These are phyloP conservation scores for Microctenopoma stevenorrisi DNA, from an alignment of 2,797 vertebrate genomes.

Conservation along the genomic window DNA sequence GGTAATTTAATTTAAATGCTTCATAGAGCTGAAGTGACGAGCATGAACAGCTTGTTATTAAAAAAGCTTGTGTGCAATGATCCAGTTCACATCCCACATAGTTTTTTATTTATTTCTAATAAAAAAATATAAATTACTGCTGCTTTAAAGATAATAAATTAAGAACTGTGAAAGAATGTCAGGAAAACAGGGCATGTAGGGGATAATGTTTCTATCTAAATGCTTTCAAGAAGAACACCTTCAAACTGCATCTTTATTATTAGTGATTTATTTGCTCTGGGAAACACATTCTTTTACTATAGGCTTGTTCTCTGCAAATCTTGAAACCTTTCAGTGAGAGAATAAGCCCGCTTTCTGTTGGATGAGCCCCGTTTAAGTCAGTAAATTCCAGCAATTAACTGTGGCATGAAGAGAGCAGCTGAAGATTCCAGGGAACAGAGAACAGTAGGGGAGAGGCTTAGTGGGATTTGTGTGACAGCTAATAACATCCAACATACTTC, in stretches of 20 bases:
- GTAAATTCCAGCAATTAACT: conserved; percentile 38
- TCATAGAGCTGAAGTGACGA: no score
- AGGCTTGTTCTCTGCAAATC: background rate
- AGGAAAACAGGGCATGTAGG: background rate
- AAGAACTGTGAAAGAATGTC: no score
- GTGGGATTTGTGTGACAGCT: background rate
- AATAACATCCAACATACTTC: no score
- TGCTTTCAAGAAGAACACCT: background rate
- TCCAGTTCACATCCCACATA: no score
- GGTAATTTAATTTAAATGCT: background rate
- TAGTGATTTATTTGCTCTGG: background rate
- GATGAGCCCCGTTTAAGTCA: conserved; percentile 6
- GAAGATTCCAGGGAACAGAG: conserved; percentile 3
- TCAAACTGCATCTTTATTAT: background rate
- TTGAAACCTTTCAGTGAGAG: conserved; percentile 1
- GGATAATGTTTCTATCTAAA: no score
- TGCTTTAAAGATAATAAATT: no score
- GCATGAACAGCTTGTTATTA: no score
- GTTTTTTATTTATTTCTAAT: no score
- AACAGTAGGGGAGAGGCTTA: background rate
- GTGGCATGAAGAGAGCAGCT: conserved; percentile 26
- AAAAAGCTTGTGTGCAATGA: no score
- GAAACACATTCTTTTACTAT: conserved; percentile 11
- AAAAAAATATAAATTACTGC: no score
- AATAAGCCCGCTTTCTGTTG: conserved; percentile 28